Conservation (phyloP, 2,797 vertebrate genomes). For the Bovichtus diacanthus region DNA sequence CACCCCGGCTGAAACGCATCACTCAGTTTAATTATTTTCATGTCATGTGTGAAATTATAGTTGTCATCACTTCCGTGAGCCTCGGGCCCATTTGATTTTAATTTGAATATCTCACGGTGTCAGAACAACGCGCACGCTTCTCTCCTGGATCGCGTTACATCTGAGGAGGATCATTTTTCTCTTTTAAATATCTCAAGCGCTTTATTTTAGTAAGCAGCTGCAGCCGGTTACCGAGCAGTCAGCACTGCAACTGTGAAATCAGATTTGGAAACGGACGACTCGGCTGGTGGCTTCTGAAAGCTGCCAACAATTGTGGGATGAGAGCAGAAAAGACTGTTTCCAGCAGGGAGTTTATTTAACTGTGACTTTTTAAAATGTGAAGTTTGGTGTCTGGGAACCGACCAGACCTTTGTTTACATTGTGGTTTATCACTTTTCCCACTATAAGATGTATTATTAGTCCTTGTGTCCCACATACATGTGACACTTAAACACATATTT, state of each 20-base stretch:
- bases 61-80: slow-evolving; percentile 33
- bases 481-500: background rate
- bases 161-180: slow-evolving; percentile 57
- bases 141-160: slow-evolving; percentile 50
- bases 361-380: background rate
- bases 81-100: slow-evolving; percentile 27
- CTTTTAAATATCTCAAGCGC: slow-evolving; percentile 64
- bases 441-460: background rate
- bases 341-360: slow-evolving; percentile 11
- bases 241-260: slow-evolving; percentile 31
- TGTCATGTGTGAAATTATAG: slow-evolving; percentile 55
- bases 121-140: slow-evolving; percentile 4
- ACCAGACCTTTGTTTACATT: background rate
- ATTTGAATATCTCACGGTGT: slow-evolving; percentile 41
- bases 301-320: slow-evolving; percentile 1
- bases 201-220: slow-evolving; percentile 67
- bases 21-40: slow-evolving; percentile 51
- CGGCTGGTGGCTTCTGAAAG: slow-evolving; percentile 5
- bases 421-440: background rate
- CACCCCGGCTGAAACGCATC: slow-evolving; percentile 29
- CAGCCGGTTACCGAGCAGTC: slow-evolving; percentile 22
- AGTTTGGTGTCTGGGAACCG: background rate
- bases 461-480: background rate
- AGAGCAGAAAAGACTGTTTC: background rate
- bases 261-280: slow-evolving; percentile 19